phyloP scores from a whole-genome alignment of 2,888 invertebrate genomes.

The Orthosia cruda region DNA sequence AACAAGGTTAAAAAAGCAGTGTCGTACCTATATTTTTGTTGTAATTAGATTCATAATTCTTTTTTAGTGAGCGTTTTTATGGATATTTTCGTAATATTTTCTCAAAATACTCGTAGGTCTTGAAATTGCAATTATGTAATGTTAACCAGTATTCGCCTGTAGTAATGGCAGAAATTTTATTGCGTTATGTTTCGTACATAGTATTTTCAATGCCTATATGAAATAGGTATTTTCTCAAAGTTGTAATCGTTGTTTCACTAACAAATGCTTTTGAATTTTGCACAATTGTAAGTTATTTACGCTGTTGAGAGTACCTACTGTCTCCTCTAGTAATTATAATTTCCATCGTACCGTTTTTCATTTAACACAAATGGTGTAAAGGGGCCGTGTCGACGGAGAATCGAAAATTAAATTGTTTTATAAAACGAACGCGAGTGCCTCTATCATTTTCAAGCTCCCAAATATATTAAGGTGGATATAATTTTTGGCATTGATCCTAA shows the following conservation, averaged over 20 bases:
- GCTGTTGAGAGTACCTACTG: neutral
- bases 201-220: neutral
- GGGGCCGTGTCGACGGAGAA: neutral
- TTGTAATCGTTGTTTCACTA: neutral
- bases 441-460: neutral
- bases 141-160: neutral
- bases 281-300: neutral
- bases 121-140: too few relatives aligned
- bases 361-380: conserved; percentile 4
- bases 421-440: conserved; percentile 5
- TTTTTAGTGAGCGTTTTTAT: too few relatives aligned
- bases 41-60: too few relatives aligned
- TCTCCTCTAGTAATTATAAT: conserved; percentile 26
- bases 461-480: conserved; percentile 39
- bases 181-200: neutral
- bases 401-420: conserved; percentile 34
- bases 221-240: neutral
- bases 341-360: conserved; percentile 23
- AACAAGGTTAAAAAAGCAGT: too few relatives aligned
- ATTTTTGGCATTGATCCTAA: conserved; percentile 53
- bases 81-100: too few relatives aligned
- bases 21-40: too few relatives aligned
- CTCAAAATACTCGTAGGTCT: too few relatives aligned
- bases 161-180: neutral
- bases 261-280: neutral